Evolutionary conservation across 2,888 invertebrate species (phyloP), one percentile per base, ranked within the genome.

Genomic region (Colostygia pectinataria): DNA sequence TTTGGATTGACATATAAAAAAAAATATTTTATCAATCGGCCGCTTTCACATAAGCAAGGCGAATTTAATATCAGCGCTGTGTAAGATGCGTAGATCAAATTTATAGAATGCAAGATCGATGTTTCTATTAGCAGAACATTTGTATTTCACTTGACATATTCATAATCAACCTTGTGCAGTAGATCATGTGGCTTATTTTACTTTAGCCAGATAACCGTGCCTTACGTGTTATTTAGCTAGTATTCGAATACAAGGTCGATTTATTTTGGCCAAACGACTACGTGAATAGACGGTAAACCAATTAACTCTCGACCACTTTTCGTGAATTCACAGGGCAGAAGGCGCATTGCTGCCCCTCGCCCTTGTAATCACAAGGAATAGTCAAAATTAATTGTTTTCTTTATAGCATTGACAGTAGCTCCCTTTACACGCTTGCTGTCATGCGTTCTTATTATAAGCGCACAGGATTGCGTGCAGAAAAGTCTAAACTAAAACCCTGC

Each of bases 11-110:
- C 34, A 18, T 27, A 20, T 27, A 4, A 10, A 10, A 32, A 12
- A 6, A 28, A 36, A 28, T 18, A 24, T 34, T 9, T 6, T 20
- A 40, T 36, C 47, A 47, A 41, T 36, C 47, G n/a, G 40, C 47
- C 40, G 31, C 40, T 34, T 33, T 39, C n/a, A 25, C 23, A 36
- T 3, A 18, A 40, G 33, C 20, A 14, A 20, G 13, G 12, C 10
- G 10, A 25, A 46, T 27, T 40, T 46, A 9, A 28, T 38, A 32
- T 23, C 7, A 28, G 23, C 9, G 23, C 38, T 27, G 33, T 20
- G 12, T 31, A 37, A 27, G 40, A 32, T 41, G 32, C 10, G 4
- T 24, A 23, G 31, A 40, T 40, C 39, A 23, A 14, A 23, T 15
- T 36, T 24, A 24, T 27, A 31, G 10, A 0, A 14, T 15, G 36